Evolutionary conservation across 2,113 vertebrate genomes (phyloP).

Genomic region (Rhodinocichla rosea): DNA sequence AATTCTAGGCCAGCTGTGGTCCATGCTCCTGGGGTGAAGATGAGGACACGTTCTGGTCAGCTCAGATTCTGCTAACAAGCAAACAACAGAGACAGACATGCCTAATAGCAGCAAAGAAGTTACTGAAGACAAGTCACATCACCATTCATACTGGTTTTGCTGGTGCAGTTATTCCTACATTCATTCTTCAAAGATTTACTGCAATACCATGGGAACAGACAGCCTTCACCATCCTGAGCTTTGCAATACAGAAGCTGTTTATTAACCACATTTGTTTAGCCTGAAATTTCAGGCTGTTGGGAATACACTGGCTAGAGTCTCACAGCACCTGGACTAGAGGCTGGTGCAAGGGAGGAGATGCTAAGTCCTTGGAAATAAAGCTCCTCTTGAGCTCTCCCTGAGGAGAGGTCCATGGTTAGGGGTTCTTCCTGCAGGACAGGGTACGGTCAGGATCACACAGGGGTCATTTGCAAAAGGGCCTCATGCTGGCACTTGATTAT

Average conservation of each 20-base stretch:
- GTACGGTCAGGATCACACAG: background rate
- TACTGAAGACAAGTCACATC: background rate
- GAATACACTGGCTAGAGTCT: background rate
- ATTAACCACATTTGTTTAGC: background rate
- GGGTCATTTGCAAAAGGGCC: background rate
- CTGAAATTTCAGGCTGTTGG: background rate
- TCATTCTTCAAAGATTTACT: background rate
- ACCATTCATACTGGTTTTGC: background rate
- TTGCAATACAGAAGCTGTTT: background rate
- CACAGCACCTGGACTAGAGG: background rate
- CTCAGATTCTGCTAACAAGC: background rate
- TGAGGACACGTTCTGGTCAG: background rate
- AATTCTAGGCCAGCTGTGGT: slow-evolving; percentile 7
- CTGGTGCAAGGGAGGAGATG: background rate
- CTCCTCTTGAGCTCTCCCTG: background rate
- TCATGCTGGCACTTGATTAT: background rate
- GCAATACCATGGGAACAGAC: background rate
- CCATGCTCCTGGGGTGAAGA: background rate
- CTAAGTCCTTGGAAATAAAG: background rate
- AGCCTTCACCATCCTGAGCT: background rate
- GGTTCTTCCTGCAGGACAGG: background rate
- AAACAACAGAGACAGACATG: background rate
- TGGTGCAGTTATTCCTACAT: slow-evolving; percentile 49
- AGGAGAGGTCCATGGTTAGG: fast-evolving
- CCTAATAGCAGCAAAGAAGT: slow-evolving; percentile 36